A percentile compares a stretch with the other conserved stretches of the same genome.
Conservation (phyloP, 2,888 invertebrate species). For the Synanthedon andrenaeformis region DNA sequence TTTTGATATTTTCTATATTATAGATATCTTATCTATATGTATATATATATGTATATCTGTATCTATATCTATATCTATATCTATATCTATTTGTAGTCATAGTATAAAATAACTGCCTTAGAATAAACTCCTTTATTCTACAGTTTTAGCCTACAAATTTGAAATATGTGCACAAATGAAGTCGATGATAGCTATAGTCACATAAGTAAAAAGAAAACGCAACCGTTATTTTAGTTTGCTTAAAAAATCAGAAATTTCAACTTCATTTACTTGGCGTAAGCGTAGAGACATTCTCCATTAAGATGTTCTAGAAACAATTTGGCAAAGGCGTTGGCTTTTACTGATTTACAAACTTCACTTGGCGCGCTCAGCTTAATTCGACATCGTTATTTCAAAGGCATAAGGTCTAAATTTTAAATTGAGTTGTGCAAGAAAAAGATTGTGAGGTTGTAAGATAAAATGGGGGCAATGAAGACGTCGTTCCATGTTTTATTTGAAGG, state of each 20-base stretch:
- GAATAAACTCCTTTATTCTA: too few species aligned
- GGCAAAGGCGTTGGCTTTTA: slow-evolving; percentile 16
- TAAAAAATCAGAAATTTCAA: slow-evolving; percentile 13
- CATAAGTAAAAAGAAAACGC: too few species aligned
- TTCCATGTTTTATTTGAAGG: slow-evolving; percentile 13
- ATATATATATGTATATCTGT: not conserved
- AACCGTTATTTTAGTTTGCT: too few species aligned
- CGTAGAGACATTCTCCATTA: slow-evolving; percentile 20
- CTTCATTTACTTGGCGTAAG: slow-evolving; percentile 27
- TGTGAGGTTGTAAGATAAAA: slow-evolving; percentile 5
- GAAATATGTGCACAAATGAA: too few species aligned
- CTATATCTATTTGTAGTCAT: not conserved
- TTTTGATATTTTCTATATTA: too few species aligned
- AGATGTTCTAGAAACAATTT: slow-evolving; percentile 35
- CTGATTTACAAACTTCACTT: not conserved
- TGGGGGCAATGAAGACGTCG: slow-evolving; percentile 15
- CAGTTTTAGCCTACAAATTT: too few species aligned
- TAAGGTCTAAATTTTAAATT: not conserved
- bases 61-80: not conserved
- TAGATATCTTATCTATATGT: too few species aligned
- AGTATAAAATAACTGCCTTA: too few species aligned
- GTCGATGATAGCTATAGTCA: too few species aligned
- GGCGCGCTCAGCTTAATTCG: not conserved
- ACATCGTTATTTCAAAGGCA: not conserved
- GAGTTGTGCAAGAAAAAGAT: not conserved